Conservation (phyloP, 2,113 vertebrate genomes). For the Triplophysa siluroides region DNA sequence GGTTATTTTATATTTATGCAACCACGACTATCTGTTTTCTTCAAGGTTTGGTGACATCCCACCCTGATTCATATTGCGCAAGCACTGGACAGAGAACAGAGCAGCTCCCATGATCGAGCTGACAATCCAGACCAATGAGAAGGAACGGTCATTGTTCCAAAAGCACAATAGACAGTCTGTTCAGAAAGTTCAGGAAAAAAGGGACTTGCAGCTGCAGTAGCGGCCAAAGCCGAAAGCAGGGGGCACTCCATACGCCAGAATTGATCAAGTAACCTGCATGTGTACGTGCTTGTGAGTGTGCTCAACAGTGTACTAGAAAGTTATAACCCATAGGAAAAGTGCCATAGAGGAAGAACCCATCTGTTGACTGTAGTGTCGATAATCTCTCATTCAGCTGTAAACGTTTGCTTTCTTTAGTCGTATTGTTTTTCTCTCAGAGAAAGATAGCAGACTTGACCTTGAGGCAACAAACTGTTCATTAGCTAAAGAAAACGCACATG, state of each 20-base stretch:
- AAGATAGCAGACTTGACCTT: not conserved
- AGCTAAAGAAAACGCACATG: not conserved
- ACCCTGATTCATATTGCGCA: slow-evolving; percentile 51
- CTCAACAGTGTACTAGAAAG: not conserved
- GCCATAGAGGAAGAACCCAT: not conserved
- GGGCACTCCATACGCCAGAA: slow-evolving; percentile 47
- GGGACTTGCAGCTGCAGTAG: slow-evolving; percentile 66
- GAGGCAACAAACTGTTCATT: not conserved
- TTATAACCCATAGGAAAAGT: not conserved
- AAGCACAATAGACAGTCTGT: slow-evolving; percentile 86
- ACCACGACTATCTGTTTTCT: not conserved
- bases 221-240: slow-evolving; percentile 56
- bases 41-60: slow-evolving; percentile 46
- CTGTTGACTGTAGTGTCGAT: not conserved
- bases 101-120: slow-evolving; percentile 68
- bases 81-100: slow-evolving; percentile 59
- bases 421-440: not conserved
- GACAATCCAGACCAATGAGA: slow-evolving; percentile 73
- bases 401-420: not conserved
- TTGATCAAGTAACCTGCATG: slow-evolving; percentile 17
- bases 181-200: slow-evolving; percentile 72
- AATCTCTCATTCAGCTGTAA: not conserved
- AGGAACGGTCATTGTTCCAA: slow-evolving; percentile 82
- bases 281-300: not conserved
- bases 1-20: not conserved